Conservation (phyloP, 1,140 invertebrate genomes). For the Mercenaria mercenaria region DNA sequence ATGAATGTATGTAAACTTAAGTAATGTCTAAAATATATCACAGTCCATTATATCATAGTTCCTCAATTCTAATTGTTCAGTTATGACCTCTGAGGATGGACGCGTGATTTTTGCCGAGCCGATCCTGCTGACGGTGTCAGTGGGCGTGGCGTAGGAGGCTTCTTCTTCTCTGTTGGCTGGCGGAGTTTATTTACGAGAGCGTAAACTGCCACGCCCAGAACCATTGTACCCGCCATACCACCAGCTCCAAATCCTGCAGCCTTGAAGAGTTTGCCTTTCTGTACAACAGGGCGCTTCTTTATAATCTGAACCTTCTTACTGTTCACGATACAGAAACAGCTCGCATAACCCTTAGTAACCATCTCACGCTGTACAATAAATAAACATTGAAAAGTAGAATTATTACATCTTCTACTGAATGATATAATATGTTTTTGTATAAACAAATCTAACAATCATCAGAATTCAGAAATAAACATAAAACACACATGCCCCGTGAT, state of each 20-base stretch:
- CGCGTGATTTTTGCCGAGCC: not conserved
- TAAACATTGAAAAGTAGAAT: too few species aligned
- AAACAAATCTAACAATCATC: too few species aligned
- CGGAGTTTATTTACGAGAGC: not conserved
- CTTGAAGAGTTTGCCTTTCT: not conserved
- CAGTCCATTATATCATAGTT: too few species aligned
- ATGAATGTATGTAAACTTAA: too few species aligned
- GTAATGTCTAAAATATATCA: too few species aligned
- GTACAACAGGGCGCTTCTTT: slow-evolving; percentile 5
- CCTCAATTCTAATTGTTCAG: too few species aligned
- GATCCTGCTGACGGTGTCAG: not conserved
- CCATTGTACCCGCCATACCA: slow-evolving; percentile 24
- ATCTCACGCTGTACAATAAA: slow-evolving; percentile 17
- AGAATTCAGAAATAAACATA: too few species aligned
- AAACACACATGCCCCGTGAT: too few species aligned
- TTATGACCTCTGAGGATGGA: not conserved
- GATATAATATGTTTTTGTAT: too few species aligned
- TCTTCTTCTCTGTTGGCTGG: not conserved
- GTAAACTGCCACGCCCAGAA: not conserved
- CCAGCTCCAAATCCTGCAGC: slow-evolving; percentile 35
- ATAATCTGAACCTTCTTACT: slow-evolving; percentile 19
- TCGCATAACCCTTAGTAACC: slow-evolving; percentile 4
- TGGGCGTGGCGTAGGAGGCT: not conserved
- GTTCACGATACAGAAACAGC: slow-evolving; percentile 33
- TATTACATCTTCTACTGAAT: too few species aligned